Base-by-base conservation (phyloP, 2,797 vertebrate species). In the Mionectes olivaceus region DNA sequence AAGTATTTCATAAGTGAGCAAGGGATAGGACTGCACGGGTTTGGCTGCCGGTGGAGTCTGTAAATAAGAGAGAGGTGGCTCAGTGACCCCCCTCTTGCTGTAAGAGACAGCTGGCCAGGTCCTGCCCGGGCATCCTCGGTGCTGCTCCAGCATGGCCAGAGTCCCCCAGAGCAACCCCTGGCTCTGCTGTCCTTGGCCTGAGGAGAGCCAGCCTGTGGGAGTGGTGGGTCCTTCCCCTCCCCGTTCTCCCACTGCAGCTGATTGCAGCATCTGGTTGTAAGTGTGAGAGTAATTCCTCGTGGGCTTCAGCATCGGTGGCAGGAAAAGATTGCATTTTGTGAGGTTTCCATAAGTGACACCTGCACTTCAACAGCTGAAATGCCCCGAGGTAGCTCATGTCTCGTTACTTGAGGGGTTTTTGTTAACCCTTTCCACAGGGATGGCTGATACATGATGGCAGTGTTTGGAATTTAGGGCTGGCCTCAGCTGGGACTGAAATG, bases 211-310 rank as follows among this genome's bases (percentile, higher is more conserved):
- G 3, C 24, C 49, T 25, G 57, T 6, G 67, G 60, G 90, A 68
- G 39, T 2, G 46, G 7, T 79, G 90, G 78, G 77, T 86, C 89
- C 57, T 85, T 85, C 50, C 50, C 28, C 28, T 47, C 28, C 25
- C 13, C 1, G 0, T 35, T 47, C 43, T 44, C 80, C 0, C 4
- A 37, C 37, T 22, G 2, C 0, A 0, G 28, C 2, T 49, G 76
- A 94, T 46, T 83, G 94, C 90, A 94, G 91, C 96, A 96, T 95
- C 96, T 96, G 95, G 91, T 87, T 80, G 44, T 46, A 96, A 97
- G 97, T 96, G 91, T 96, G 96, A 96, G 88, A 94, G 79, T 8
- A 95, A 96, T 96, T 95, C 95, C 91, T 92, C 22, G 30, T 24
- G 84, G 94, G 67, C 53, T 79, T 84, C 7, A 39, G 61, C n/a